phyloP scores from a whole-genome alignment of 2,797 vertebrate species.

The Tadarida brasiliensis region DNA sequence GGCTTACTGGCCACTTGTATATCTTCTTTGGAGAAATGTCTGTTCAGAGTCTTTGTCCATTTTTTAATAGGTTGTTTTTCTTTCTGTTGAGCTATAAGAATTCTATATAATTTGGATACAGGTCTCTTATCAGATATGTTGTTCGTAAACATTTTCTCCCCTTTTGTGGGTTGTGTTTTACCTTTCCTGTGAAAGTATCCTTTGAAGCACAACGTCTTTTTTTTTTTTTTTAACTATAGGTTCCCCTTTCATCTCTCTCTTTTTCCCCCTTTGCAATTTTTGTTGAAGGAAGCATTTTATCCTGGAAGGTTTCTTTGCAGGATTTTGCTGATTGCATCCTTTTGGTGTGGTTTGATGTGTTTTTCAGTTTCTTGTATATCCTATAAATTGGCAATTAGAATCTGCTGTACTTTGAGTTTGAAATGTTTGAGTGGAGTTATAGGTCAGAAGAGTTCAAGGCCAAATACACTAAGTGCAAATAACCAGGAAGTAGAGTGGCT shows the following conservation, averaged over 20 bases:
- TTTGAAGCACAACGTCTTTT: conserved; percentile 2
- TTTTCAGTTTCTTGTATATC: conserved; percentile 35
- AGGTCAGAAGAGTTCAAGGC: conserved; percentile 48
- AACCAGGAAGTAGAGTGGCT: conserved; percentile 39
- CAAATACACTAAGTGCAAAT: conserved; percentile 16
- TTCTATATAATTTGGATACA: background rate
- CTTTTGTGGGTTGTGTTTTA: background rate
- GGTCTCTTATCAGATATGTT: background rate
- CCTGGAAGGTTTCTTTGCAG: background rate
- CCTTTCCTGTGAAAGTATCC: background rate
- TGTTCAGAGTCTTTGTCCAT: conserved; percentile 11
- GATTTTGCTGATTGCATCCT: conserved; percentile 49
- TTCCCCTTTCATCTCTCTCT: conserved; percentile 23
- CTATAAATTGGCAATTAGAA: conserved; percentile 18
- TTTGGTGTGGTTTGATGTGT: background rate
- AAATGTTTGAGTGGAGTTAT: conserved; percentile 46
- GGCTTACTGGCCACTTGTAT: background rate
- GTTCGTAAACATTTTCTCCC: background rate
- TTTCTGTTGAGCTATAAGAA: background rate
- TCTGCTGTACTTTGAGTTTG: conserved; percentile 29
- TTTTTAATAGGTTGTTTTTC: conserved; percentile 40
- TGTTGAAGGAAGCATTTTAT: conserved; percentile 34
- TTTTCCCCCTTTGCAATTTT: background rate
- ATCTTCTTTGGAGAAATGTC: conserved; percentile 59
- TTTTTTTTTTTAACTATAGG: background rate